Evolutionary conservation across 2,113 vertebrate genomes (phyloP), one percentile per base, ranked within the genome.

Genomic region (Raphicerus campestris): DNA sequence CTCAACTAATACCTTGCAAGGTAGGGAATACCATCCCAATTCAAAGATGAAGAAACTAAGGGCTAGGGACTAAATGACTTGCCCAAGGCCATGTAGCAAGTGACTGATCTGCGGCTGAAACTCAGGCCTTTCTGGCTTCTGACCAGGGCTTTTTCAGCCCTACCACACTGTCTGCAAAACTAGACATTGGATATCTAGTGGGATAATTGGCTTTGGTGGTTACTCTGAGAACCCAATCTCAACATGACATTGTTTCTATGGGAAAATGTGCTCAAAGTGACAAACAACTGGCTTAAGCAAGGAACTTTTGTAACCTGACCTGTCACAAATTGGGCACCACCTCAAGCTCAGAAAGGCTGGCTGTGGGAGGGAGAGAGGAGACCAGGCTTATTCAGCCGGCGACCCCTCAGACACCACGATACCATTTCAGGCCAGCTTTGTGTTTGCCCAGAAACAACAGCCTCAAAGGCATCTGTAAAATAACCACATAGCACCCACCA

Each of bases 231-330:
- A 94, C 26, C 30, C 66, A 92, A 10, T 15, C 22, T 92, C 94
- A 96, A 70, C 77, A 95, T 32, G 73, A 88, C 83, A 56, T 94
- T 88, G 90, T 97, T 97, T 95, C 96, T 96, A 94, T 49, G 95
- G 94, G 82, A 93, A 96, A 96, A 83, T 96, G 89, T 93, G 93
- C 93, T 96, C 87, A 26, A 61, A 86, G 95, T 73, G 90, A 94
- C 97, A 97, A 97, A 95, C 95, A 95, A 86, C 66, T 28, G 95
- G 77, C 95, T 98, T 97, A 95, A 92, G 87, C 93, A 45, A 61
- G 81, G 90, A 73, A 80, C 88, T 92, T 90, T 47, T 96, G 94
- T 97, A 97, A 98, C 88, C 78, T 0, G 85, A 97, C 82, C 97
- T 80, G 39, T 90, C 94, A 35, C 39, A 91, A 80, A 45, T 30